phyloP scores from a whole-genome alignment of 2,888 invertebrate genomes.

The Drosophila prolongata region DNA sequence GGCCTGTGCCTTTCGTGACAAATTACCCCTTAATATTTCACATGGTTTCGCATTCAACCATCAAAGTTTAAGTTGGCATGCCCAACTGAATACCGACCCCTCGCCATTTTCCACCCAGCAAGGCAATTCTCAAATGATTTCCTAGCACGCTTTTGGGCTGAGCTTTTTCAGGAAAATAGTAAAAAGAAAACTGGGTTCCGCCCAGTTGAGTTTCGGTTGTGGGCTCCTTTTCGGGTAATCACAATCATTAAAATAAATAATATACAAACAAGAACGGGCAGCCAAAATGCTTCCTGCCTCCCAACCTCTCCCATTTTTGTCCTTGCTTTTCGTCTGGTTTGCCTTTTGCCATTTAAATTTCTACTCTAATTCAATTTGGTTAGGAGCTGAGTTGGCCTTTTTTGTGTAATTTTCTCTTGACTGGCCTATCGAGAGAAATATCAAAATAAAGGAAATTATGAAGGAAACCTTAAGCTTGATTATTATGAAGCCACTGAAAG shows the following conservation, averaged over 20 bases:
- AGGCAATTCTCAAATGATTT: conserved; percentile 39
- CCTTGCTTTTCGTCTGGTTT: neutral
- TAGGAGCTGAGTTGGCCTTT: conserved; percentile 67
- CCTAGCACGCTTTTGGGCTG: conserved; percentile 50
- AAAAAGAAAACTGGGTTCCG: conserved; percentile 30
- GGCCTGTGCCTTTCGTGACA: conserved; percentile 26
- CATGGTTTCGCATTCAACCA: conserved; percentile 32
- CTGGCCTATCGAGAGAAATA: conserved; percentile 41
- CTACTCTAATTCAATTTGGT: conserved; percentile 75
- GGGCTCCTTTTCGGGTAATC: conserved; percentile 43
- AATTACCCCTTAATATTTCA: conserved; percentile 38
- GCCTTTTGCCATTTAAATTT: conserved; percentile 64
- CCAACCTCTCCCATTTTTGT: conserved; percentile 2
- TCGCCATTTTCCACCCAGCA: conserved; percentile 2
- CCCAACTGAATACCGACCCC: conserved; percentile 8
- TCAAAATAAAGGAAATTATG: conserved; percentile 36
- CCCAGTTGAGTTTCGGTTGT: conserved; percentile 40
- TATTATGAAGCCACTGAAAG: conserved; percentile 57
- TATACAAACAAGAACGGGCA: conserved; percentile 49
- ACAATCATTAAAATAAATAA: conserved; percentile 70
- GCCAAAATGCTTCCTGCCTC: conserved; percentile 7
- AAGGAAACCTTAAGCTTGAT: conserved; percentile 62
- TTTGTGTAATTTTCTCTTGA: conserved; percentile 19
- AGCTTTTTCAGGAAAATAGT: conserved; percentile 5
- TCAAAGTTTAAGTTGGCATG: conserved; percentile 33